Base-by-base conservation (phyloP, 2,797 vertebrate genomes). In the Crenuchus spilurus region DNA sequence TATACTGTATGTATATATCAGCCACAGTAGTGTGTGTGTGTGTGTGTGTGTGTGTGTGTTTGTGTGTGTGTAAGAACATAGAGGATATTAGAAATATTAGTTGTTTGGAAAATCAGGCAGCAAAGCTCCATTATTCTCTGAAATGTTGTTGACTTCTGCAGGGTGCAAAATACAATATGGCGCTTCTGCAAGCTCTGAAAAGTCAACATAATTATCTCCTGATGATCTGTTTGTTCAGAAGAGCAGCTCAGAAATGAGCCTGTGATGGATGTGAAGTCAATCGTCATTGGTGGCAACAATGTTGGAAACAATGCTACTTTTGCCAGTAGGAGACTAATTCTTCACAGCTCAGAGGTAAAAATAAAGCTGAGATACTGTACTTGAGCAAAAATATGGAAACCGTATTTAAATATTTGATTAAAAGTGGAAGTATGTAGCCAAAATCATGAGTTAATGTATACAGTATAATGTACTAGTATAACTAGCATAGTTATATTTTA, bases 121-220 rank as follows among this genome's bases (percentile, higher is more conserved):
- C 35, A 3, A 22, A n/a, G 11, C 10, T 24, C 35, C 35, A 20
- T 61, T 20, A 39, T n/a, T 61, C 20, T 6, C 24, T 7, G 35
- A 22, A 39, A 39, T 18, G 7, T 39, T 39, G 49, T 37, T 72
- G 44, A 24, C 20, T 41, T 64, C 60, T 1, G 35, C 60, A 33
- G 35, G 60, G 35, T 22, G 33, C 28, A 52, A 41, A 54, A 31
- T 33, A 13, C 48, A 31, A 61, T 31, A 28, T 24, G 30, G 42
- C 9, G 6, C 44, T 39, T 26, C 46, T 52, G 22, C 9, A 18
- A 28, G 52, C 14, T 11, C 14, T 14, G 30, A 22, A 64, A 72
- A 64, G 57, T 20, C 60, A 62, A 64, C 60, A 64, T 64, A 42
- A 72, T 72, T 54, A 72, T 55, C 60, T 54, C 48, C 48, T 31